A percentile compares a stretch with the other conserved stretches of the same genome.
Conservation (phyloP, 2,113 vertebrate genomes). For the Poeciliopsis turrubarensis region DNA sequence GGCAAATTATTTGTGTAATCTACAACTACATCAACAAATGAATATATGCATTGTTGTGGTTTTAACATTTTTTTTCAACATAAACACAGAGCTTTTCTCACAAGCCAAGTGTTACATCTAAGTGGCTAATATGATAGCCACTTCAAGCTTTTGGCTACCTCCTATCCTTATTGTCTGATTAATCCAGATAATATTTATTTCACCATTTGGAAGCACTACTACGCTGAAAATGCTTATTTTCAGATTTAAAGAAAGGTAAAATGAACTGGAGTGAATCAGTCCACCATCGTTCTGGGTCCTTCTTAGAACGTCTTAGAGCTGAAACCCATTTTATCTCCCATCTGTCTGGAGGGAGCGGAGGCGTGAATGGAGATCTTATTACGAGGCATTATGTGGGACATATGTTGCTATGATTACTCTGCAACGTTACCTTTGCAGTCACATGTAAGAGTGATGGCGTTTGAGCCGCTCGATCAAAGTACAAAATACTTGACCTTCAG, state of each 20-base stretch:
- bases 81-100: too few relatives aligned
- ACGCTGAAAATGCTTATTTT: too few relatives aligned
- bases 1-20: too few relatives aligned
- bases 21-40: too few relatives aligned
- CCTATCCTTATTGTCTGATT: too few relatives aligned
- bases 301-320: constrained; percentile 32
- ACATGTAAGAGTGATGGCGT: constrained; percentile 38
- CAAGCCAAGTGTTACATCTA: too few relatives aligned
- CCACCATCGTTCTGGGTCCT: constrained; percentile 11
- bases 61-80: too few relatives aligned
- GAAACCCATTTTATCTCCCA: constrained; percentile 54
- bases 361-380: constrained; percentile 62
- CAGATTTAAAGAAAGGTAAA: constrained; percentile 8
- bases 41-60: too few relatives aligned
- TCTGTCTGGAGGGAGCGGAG: constrained; percentile 44
- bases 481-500: constrained; percentile 71
- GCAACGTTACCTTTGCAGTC: constrained; percentile 37
- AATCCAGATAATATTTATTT: too few relatives aligned
- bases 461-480: constrained; percentile 31
- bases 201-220: too few relatives aligned
- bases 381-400: constrained; percentile 54
- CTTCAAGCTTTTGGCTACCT: too few relatives aligned
- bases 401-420: constrained; percentile 62
- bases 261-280: constrained; percentile 21
- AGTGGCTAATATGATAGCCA: too few relatives aligned